Conservation (phyloP, 2,888 invertebrate species). For the Cantharis rustica region DNA sequence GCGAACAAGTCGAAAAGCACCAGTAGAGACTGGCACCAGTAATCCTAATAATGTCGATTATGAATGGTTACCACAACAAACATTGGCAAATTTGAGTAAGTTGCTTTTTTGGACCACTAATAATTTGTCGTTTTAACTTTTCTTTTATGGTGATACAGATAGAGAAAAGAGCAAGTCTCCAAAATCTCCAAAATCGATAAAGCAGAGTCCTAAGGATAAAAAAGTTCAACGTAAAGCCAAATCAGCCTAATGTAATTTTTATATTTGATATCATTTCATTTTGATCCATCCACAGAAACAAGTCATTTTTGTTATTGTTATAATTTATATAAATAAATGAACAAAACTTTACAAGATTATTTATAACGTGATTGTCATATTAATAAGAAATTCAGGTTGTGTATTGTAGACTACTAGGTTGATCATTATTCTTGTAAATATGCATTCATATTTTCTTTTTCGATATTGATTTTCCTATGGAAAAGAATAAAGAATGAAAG, state of each 20-base stretch:
- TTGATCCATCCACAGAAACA: not conserved
- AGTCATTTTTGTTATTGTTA: slow-evolving; percentile 4
- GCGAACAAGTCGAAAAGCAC: slow-evolving; percentile 61
- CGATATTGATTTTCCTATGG: slow-evolving; percentile 1
- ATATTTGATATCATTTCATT: not conserved
- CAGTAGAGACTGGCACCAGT: slow-evolving; percentile 89
- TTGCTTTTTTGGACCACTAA: slow-evolving; percentile 36
- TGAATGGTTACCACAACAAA: slow-evolving; percentile 96
- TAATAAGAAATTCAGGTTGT: not conserved
- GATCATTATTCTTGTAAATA: not conserved
- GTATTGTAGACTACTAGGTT: not conserved
- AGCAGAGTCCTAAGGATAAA: slow-evolving; percentile 77
- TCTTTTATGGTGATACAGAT: slow-evolving; percentile 47
- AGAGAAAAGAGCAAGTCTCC: slow-evolving; percentile 67
- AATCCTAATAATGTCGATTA: slow-evolving; percentile 93
- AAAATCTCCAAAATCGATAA: slow-evolving; percentile 62
- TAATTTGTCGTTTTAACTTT: not conserved
- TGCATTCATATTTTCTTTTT: not conserved
- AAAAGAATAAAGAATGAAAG: not conserved
- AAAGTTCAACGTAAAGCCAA: slow-evolving; percentile 77
- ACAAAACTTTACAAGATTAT: not conserved
- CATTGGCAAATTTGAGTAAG: slow-evolving; percentile 83
- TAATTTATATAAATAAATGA: not conserved
- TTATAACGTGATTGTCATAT: slow-evolving; percentile 2
- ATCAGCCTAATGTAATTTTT: slow-evolving; percentile 53